phyloP scores from a whole-genome alignment of 2,113 vertebrate genomes.

The Cervus canadensis region DNA sequence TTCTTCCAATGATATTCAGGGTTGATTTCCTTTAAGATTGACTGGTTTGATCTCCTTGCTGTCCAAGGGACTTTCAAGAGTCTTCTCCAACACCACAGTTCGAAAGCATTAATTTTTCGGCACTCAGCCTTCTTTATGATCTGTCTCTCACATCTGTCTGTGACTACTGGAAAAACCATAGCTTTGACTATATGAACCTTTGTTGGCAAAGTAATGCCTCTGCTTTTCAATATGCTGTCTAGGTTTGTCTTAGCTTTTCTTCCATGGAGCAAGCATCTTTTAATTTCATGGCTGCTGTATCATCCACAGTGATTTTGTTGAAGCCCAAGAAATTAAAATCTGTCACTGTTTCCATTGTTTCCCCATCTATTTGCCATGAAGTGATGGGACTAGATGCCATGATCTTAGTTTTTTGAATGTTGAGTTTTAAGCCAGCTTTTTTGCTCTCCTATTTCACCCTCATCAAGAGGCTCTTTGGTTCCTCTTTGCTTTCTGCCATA shows the following conservation, averaged over 20 bases:
- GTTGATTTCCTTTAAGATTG: not conserved
- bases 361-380: not conserved
- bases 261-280: not conserved
- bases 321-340: not conserved
- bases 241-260: not conserved
- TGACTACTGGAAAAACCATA: not conserved
- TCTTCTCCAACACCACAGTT: not conserved
- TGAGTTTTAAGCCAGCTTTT: not conserved
- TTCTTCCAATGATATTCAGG: not conserved
- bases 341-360: not conserved
- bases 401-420: not conserved
- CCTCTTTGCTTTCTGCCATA: not conserved
- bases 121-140: not conserved
- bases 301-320: not conserved
- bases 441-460: not conserved
- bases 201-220: not conserved
- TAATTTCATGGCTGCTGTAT: not conserved
- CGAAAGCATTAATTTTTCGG: not conserved
- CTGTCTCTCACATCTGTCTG: not conserved
- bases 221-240: not conserved
- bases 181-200: not conserved
- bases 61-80: not conserved
- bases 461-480: not conserved
- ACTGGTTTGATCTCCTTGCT: not conserved
- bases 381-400: not conserved